Base-by-base conservation (phyloP, 2,888 invertebrate genomes). In the Drosophila falleni region DNA sequence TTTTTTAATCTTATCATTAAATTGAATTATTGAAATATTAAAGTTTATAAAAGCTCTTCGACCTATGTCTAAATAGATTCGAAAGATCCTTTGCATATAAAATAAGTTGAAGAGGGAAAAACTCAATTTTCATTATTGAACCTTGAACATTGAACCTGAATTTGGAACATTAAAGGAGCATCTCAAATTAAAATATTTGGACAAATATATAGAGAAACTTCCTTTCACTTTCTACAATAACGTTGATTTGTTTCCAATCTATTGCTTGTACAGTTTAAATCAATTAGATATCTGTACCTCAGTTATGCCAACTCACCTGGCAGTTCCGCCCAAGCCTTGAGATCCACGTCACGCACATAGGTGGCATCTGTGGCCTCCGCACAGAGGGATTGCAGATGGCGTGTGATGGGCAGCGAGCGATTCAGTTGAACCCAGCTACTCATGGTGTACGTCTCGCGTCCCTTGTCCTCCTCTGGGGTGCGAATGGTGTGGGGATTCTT, bases 381-480 rank as follows among this genome's bases (percentile, higher is more conserved):
- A 90, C 98, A 98, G 80, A 97, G 94, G 10, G 95, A 94, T 29
- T 95, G 94, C 65, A 98, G 95, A 80, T 97, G 96, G 23, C 95
- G 94, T 35, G 96, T 96, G 74, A 97, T 95, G 63, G 96, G 94
- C 69, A 94, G 93, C 10, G 96, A 94, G 85, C 95, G 94, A 61
- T 95, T 94, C 50, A 96, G 92, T 81, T 96, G 95, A 31, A 98
- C 95, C 93, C 96, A 95, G 59, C 97, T 95, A 81, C 97, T 97
- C 94, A 98, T 96, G 4, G 96, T 96, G 78, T 96, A 95, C 90
- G 96, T 97, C 53, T 96, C 96, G 90, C 96, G 95, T 3, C 97
- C 97, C 78, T 95, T 95, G 89, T 98, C 97, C 88, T 98, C 98
- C 91, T 98, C 98, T 0, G 98, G 97, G 0, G 96, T 95, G 35